Evolutionary conservation across 1,140 invertebrate species (phyloP).

Genomic region (Heliothis subflexa): DNA sequence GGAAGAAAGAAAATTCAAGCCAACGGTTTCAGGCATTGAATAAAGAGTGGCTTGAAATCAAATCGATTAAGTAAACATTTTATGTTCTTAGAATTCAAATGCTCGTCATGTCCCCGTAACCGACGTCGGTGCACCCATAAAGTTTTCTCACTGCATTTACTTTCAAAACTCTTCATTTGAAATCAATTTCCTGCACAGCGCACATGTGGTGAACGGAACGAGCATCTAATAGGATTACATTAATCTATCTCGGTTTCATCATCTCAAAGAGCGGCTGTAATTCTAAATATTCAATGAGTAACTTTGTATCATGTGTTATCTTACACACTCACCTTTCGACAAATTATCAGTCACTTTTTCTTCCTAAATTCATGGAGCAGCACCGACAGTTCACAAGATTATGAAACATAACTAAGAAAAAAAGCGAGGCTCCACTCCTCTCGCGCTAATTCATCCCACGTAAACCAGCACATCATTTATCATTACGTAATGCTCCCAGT

Average conservation of each 20-base stretch:
- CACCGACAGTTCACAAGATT: no score
- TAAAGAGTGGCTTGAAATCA: no score
- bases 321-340: no score
- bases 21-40: no score
- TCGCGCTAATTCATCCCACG: no score
- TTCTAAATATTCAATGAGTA: conserved; percentile 12
- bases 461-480: no score
- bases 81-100: not conserved
- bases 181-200: conserved; percentile 6
- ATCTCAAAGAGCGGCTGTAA: not conserved
- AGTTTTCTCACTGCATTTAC: conserved; percentile 3
- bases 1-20: no score
- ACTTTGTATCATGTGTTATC: not conserved
- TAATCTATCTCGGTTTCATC: not conserved
- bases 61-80: not conserved
- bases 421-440: no score
- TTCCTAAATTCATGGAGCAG: no score
- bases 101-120: not conserved
- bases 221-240: conserved; percentile 26
- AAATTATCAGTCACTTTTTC: no score
- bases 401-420: no score
- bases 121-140: not conserved
- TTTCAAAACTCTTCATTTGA: not conserved
- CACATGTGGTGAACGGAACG: not conserved
- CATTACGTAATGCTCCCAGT: no score